Conservation (phyloP, 2,797 vertebrate species). For the Mergus octosetaceus region DNA sequence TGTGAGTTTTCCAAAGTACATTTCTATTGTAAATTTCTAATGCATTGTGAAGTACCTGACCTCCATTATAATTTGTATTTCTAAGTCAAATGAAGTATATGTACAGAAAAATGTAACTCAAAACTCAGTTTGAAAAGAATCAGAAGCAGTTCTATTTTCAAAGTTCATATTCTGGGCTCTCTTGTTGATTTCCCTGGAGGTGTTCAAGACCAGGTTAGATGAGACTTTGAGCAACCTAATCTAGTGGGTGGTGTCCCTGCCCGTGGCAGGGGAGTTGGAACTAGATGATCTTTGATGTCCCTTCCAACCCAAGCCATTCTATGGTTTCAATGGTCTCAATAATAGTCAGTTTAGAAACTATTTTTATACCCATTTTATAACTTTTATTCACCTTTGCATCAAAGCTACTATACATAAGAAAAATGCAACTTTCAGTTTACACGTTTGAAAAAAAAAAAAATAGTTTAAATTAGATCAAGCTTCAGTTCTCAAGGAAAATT, state of each 20-base stretch:
- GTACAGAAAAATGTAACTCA: not conserved
- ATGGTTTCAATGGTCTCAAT: not conserved
- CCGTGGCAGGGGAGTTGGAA: too few species aligned
- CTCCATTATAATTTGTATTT: not conserved
- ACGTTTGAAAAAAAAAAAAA: not conserved
- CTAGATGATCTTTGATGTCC: too few species aligned
- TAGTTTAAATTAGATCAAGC: not conserved
- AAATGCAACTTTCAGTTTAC: not conserved
- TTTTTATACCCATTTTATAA: not conserved
- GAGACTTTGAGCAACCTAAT: too few species aligned
- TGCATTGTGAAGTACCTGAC: not conserved
- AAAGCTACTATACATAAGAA: not conserved
- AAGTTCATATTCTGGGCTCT: not conserved
- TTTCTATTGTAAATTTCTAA: not conserved
- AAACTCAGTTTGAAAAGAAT: not conserved
- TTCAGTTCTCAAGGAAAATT: not conserved
- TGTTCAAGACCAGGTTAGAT: too few species aligned
- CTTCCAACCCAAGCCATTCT: too few species aligned
- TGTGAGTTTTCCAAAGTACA: not conserved
- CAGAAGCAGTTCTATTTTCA: not conserved
- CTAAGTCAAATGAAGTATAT: not conserved
- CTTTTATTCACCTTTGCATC: not conserved
- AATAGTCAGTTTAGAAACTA: not conserved
- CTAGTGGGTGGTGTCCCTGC: too few species aligned
- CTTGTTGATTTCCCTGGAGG: not conserved